Conservation (phyloP, 53 echinoderm and acorn worm species). For the Mesocentrotus franciscanus region DNA sequence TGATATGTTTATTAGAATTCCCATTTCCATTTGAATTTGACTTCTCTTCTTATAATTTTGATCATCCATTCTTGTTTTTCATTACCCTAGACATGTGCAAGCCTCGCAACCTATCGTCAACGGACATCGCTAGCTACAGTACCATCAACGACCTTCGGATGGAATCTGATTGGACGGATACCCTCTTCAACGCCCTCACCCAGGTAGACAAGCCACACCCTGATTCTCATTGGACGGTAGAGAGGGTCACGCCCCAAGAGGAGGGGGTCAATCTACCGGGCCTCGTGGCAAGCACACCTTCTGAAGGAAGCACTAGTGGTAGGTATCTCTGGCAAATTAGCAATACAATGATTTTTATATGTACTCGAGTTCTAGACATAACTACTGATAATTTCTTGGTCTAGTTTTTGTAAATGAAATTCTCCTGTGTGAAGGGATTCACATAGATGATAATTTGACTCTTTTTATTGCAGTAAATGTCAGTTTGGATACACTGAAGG, state of each 20-base stretch:
- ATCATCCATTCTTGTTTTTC: neutral
- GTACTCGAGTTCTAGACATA: no score
- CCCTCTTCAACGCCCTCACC: conserved; percentile 86
- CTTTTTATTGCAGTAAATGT: no score
- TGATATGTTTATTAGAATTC: no score
- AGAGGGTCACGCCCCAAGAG: conserved; percentile 80
- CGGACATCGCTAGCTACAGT: conserved; percentile 75
- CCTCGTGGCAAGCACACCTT: conserved; percentile 21
- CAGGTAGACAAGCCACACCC: conserved; percentile 66
- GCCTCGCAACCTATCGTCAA: conserved; percentile 72
- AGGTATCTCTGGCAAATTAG: neutral
- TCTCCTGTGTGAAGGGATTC: no score
- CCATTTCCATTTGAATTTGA: neutral
- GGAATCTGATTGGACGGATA: conserved; percentile 64
- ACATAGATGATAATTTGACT: no score
- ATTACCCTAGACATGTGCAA: conserved; percentile 79
- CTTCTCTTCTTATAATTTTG: neutral
- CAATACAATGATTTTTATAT: neutral
- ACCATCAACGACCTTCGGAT: conserved; percentile 80
- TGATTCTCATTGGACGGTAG: conserved; percentile 67
- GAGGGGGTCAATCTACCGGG: conserved; percentile 73
- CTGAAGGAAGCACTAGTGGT: neutral
- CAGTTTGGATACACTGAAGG: no score
- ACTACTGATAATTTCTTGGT: no score
- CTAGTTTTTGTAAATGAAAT: no score